Evolutionary conservation across 2,888 invertebrate genomes (phyloP), one percentile per base, ranked within the genome.

Genomic region (Spicauda simplicius): DNA sequence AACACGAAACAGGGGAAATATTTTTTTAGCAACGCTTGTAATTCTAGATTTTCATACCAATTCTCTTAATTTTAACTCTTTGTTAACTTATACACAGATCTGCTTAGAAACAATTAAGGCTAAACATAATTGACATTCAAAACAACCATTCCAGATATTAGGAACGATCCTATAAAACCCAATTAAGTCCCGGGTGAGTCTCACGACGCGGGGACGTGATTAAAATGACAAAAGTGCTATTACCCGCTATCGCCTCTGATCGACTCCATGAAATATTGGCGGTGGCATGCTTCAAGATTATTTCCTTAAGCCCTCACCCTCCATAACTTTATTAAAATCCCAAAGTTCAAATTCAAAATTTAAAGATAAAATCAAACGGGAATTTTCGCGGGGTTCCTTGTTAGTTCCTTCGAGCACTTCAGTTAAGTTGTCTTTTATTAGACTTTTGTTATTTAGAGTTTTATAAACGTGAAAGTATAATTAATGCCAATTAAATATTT

Each of bases 151-250:
- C 74, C 75, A 76, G 80, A 80, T 82, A 83, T 81, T 80, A 80
- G 77, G 76, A 79, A 77, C 74, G 82, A 78, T 80, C 77, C 78
- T 76, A 77, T 81, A 79, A 82, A 86, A 88, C 80, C 83, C 84
- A 88, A 88, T 90, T 89, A 89, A 86, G 86, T 85, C 70, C 60
- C 45, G 59, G 48, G 56, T 18, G 66, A 48, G 66, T 69, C 60
- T 45, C 65, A 52, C 65, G 60, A 50, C 64, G 60, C 59, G 61
- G 71, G 71, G 68, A 73, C 80, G 80, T 80, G 80, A 79, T 77
- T 76, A 74, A 75, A 78, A 78, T 80, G 76, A 77, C 77, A 74
- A 77, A 73, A 69, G 69, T 68, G 67, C 71, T 67, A 72, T 74
- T 74, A 74, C 69, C 64, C 63, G 69, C 62, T 63, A 69, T 65